Evolutionary conservation across 2,797 vertebrate species (phyloP), one percentile per base, ranked within the genome.

Genomic region (Rhynchotus rufescens): DNA sequence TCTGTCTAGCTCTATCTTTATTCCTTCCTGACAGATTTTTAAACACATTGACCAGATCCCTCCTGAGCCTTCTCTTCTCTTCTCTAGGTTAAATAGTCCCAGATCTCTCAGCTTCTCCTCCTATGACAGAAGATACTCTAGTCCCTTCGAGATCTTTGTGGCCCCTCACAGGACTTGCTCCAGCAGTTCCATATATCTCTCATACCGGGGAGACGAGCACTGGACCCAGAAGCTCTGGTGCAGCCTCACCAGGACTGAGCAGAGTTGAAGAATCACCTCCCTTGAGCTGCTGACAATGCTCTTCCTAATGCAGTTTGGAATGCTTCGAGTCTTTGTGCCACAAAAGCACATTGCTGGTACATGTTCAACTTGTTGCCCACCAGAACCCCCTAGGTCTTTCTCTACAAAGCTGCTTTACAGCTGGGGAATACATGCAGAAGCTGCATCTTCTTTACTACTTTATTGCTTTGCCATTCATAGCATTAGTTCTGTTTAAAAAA

Each of bases 281-380:
- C 16, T 59, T 0, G 2, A 1, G 11, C 38, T n/a, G 9, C 32
- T 52, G 45, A 26, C 44, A 44, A 2, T 6, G 36, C 17, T 66
- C 5, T 19, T 51, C 38, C 1, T 3, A 32, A n/a, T 9, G 30
- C 4, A 79, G 14, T 32, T 12, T 26, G n/a, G 49, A 23, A 79
- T 14, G 7, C 7, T 67, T 13, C n/a, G 67, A 30, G 52, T n/a
- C 52, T 56, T 56, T n/a, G 16, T 80, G 44, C 40, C 10, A 1
- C 54, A 36, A 82, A 9, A 8, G 4, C 56, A n/a, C 38, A 16
- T 22, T 34, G 1, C 16, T 23, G 23, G 4, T 11, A 10, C n/a
- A 4, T 42, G 34, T 16, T 78, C 20, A 22, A 34, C 30, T 32
- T 1, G 1, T 22, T 7, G 3, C 6, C 28, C 4, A 4, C 8